Evolutionary conservation across 1,140 invertebrate genomes (phyloP), one percentile per base, ranked within the genome.

Genomic region (Panonychus citri): DNA sequence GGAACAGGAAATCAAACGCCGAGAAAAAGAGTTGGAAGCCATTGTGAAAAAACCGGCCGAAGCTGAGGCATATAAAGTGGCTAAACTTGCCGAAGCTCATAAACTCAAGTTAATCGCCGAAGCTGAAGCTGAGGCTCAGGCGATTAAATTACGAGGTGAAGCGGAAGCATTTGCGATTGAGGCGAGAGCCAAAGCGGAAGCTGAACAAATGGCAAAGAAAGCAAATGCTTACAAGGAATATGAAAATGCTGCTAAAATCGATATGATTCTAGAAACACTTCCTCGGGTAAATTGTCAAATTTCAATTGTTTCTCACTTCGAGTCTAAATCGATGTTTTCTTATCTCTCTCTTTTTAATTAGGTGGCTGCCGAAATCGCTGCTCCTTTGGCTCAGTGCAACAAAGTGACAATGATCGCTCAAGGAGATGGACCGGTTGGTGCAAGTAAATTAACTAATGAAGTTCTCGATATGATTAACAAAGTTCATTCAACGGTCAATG

Each of bases 221-320:
- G 91, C 90, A 12, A 87, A 91, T 63, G 91, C 91, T 25, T 95
- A 82, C 78, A 86, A 83, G 66, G 86, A 94, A 66, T 97, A 94
- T 67, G 85, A 88, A 61, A 86, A 85, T 60, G 90, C 91, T 50
- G 91, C 91, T 37, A 90, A 95, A 80, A 79, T 94, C 53, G 90
- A 96, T 65, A 95, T 96, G 90, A 80, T 94, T 65, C 76, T 97
- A 24, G 86, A 94, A 55, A 85, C 83, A n/a, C 70, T 96, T 64
- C 90, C 91, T 40, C 93, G 89, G 78, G 89, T 93, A 73, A 34
- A 12, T 34, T 34, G 12, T 7, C 12, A 7, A 34, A 7, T 7
- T 34, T 34, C 30, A 7, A 7, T 34, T 5, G 30, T 34, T 42
- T 19, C n/a, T 53, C 34, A 59, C 12, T 53, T n/a, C n/a, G n/a